These are phyloP conservation scores for Apis dorsata DNA, from an alignment of 1,140 invertebrate species.

Conservation along the genomic window DNA sequence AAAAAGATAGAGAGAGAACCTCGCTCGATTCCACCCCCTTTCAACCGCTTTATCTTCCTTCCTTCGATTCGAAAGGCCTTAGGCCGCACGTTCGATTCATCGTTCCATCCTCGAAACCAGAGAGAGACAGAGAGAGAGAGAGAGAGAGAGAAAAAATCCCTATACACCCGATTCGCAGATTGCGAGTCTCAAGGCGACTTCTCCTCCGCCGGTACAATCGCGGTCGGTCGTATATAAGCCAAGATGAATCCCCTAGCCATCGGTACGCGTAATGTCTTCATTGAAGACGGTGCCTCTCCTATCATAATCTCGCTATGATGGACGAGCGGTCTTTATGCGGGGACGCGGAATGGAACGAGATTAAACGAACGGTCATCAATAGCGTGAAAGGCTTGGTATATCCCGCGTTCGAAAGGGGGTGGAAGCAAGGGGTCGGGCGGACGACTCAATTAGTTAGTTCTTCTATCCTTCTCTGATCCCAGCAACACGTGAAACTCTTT, in stretches of 20 bases:
- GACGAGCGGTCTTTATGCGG: slow-evolving; percentile 75
- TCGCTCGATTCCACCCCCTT: background rate
- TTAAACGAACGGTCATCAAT: slow-evolving; percentile 73
- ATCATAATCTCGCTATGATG: slow-evolving; percentile 77
- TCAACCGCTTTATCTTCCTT: slow-evolving; percentile 17
- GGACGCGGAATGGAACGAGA: slow-evolving; percentile 69
- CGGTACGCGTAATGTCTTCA: slow-evolving; percentile 75
- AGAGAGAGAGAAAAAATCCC: background rate
- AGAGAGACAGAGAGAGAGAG: background rate
- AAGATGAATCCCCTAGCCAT: slow-evolving; percentile 70
- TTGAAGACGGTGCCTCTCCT: slow-evolving; percentile 67
- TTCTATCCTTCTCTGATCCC: slow-evolving; percentile 34
- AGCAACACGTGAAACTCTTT: slow-evolving; percentile 38
- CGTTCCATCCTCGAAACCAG: background rate
- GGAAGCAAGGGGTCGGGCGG: background rate
- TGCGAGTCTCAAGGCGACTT: slow-evolving; percentile 36
- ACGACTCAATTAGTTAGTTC: slow-evolving; percentile 55
- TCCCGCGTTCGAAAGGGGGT: background rate
- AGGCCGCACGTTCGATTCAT: slow-evolving; percentile 37
- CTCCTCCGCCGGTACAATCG: slow-evolving; percentile 8
- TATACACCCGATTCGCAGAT: slow-evolving; percentile 29
- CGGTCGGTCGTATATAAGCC: slow-evolving; percentile 35
- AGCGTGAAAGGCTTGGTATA: slow-evolving; percentile 37
- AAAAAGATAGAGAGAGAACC: too few species aligned
- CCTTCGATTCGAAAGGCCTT: background rate